A percentile compares a stretch with the other conserved stretches of the same genome.
Conservation (phyloP, 2,888 invertebrate genomes). For the Machimus rusticus region DNA sequence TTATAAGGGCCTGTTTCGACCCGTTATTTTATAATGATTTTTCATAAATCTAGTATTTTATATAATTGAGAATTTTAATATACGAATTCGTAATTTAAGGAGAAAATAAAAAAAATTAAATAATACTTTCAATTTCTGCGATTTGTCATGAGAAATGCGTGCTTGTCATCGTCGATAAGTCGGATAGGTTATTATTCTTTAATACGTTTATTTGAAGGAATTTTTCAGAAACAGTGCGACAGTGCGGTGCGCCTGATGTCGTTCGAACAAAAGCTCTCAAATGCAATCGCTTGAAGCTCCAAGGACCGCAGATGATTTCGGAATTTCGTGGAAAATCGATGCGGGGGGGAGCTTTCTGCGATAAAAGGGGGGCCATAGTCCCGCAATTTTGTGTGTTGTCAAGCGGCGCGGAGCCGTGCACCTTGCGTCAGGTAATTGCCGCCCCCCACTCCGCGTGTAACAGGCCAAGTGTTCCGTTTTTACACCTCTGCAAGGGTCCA, state of each 20-base stretch:
- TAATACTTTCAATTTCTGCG: too few relatives aligned
- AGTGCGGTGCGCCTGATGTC: neutral
- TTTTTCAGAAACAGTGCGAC: neutral
- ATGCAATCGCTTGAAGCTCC: neutral
- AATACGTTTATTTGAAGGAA: too few relatives aligned
- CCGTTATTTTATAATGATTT: too few relatives aligned
- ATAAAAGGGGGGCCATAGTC: neutral
- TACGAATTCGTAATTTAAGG: too few relatives aligned
- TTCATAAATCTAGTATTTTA: too few relatives aligned
- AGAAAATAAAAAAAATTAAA: too few relatives aligned
- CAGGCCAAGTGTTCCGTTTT: neutral
- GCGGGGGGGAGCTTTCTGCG: neutral
- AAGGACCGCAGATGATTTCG: constrained; percentile 22
- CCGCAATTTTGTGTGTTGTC: neutral
- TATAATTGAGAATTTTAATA: too few relatives aligned
- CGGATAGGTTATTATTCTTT: too few relatives aligned
- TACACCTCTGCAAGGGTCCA: neutral
- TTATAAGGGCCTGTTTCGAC: too few relatives aligned
- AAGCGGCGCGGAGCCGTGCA: neutral
- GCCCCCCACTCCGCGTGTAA: neutral
- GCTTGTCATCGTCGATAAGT: too few relatives aligned
- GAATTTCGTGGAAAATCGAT: constrained; percentile 8
- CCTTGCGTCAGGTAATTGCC: neutral
- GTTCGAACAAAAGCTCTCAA: constrained; percentile 6
- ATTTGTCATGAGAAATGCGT: too few relatives aligned